A percentile compares a stretch with the other conserved stretches of the same genome.
Evolutionary conservation across 2,888 invertebrate genomes (phyloP).

Genomic region (Panopea generosa): DNA sequence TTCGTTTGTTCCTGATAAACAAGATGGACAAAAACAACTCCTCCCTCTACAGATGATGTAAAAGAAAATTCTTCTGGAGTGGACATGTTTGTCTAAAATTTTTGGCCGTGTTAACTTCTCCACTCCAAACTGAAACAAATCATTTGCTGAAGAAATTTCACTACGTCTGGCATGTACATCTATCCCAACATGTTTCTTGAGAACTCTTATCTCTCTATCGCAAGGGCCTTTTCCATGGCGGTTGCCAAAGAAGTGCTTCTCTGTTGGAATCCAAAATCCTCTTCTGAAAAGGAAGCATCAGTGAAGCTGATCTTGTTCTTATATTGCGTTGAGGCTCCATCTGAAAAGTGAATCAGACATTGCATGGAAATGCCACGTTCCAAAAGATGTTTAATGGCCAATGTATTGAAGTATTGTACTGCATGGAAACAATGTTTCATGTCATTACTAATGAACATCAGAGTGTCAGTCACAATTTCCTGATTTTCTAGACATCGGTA

Average conservation of each 20-base stretch:
- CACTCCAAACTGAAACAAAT: too few relatives aligned
- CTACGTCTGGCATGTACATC: conserved; percentile 3
- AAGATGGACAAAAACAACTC: too few relatives aligned
- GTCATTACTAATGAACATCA: conserved; percentile 8
- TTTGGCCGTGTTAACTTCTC: too few relatives aligned
- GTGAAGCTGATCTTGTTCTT: conserved; percentile 11
- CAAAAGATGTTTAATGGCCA: neutral
- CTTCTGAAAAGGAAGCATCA: conserved; percentile 4
- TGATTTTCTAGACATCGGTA: neutral
- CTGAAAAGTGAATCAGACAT: conserved; percentile 4
- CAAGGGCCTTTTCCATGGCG: conserved; percentile 9
- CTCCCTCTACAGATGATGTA: too few relatives aligned
- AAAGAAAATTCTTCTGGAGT: too few relatives aligned
- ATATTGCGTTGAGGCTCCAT: conserved; percentile 14
- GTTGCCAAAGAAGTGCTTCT: conserved; percentile 16
- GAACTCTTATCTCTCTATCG: conserved; percentile 9
- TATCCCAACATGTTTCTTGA: conserved; percentile 13
- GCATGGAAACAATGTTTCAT: conserved; percentile 7
- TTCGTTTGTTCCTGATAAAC: too few relatives aligned
- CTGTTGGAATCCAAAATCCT: conserved; percentile 6
- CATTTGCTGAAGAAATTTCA: too few relatives aligned
- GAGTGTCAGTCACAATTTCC: neutral
- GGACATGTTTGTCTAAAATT: too few relatives aligned
- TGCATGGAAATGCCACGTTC: neutral
- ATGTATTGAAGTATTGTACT: neutral